These are phyloP conservation scores for Picus viridis DNA, from an alignment of 2,797 vertebrate genomes.

Conservation along the genomic window DNA sequence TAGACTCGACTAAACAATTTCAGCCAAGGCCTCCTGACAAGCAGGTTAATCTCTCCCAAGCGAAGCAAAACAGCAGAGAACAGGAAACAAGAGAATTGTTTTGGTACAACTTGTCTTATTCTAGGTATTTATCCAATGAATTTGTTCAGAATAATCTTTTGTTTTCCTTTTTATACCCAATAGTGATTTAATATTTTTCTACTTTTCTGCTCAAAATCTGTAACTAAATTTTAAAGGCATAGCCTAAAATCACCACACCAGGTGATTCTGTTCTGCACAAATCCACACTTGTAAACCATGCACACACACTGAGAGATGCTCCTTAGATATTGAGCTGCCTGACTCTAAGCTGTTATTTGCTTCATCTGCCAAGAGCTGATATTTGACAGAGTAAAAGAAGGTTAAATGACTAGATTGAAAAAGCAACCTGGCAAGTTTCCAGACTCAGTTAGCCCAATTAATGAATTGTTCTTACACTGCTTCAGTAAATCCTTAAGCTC, in stretches of 20 bases:
- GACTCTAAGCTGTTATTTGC: neutral
- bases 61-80: too few species aligned
- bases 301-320: rapidly evolving
- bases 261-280: neutral
- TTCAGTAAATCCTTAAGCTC: constrained; percentile 7
- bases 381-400: neutral
- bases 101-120: too few species aligned
- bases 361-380: neutral
- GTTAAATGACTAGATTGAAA: neutral
- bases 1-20: too few species aligned
- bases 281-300: neutral
- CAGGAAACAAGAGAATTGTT: too few species aligned
- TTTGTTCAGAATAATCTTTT: too few species aligned
- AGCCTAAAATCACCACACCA: neutral
- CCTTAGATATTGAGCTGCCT: neutral
- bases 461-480: neutral
- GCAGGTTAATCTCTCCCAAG: too few species aligned
- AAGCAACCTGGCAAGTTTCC: neutral
- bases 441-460: neutral
- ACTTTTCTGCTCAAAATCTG: too few species aligned
- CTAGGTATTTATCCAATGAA: too few species aligned
- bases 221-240: too few species aligned
- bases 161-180: too few species aligned
- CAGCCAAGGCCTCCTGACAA: too few species aligned
- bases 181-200: too few species aligned